These are phyloP conservation scores for Scaptomyza cyrtandrae DNA, from an alignment of 2,888 invertebrate species.

Conservation along the genomic window DNA sequence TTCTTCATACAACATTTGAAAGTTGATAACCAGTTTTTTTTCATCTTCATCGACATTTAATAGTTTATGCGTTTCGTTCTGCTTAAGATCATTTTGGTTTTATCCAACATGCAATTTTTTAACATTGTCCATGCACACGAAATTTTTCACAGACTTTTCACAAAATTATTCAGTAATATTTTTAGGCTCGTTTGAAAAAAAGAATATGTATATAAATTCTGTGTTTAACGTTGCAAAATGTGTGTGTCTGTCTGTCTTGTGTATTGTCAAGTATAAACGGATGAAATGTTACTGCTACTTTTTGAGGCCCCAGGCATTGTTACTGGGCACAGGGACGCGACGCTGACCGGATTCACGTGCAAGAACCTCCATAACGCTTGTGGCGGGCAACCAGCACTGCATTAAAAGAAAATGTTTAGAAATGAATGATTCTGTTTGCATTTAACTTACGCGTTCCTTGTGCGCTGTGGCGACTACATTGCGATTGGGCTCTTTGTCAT, in stretches of 20 bases:
- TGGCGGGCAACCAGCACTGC: constrained; percentile 95
- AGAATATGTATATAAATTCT: background rate
- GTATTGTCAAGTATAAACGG: constrained; percentile 42
- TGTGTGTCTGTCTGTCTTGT: background rate
- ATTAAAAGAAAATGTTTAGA: background rate
- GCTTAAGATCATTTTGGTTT: constrained; percentile 40
- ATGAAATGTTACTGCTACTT: constrained; percentile 62
- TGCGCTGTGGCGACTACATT: constrained; percentile 97
- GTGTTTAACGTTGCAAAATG: constrained; percentile 21
- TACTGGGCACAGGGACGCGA: constrained; percentile 91
- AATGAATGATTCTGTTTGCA: background rate
- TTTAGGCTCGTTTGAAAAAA: constrained; percentile 18
- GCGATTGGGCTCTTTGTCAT: constrained; percentile 97
- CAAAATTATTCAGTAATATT: too few relatives aligned
- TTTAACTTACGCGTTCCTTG: constrained; percentile 88
- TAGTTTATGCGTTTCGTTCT: constrained; percentile 11
- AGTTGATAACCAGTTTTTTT: constrained; percentile 53
- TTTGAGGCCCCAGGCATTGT: constrained; percentile 84
- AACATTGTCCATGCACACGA: constrained; percentile 15
- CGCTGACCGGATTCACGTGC: constrained; percentile 92
- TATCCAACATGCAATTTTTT: constrained; percentile 20
- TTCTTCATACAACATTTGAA: constrained; percentile 69
- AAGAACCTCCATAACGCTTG: constrained; percentile 92
- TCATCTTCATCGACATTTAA: background rate
- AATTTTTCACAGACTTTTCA: background rate